Base-by-base conservation (phyloP, 2,888 invertebrate genomes). In the Heliconius ethilla region DNA sequence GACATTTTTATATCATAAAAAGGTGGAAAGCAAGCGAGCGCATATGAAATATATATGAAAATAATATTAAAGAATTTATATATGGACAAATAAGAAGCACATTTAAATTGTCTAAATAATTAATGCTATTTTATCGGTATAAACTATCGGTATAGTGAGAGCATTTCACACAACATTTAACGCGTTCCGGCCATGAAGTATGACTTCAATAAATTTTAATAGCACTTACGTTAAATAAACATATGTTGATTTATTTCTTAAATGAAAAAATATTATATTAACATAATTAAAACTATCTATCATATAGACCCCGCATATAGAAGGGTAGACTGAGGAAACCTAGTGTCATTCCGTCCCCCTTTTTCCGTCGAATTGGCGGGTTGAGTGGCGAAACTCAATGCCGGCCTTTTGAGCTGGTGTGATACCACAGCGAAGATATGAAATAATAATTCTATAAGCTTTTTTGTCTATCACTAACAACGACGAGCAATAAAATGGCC, bases 161-260 rank as follows among this genome's bases (percentile, higher is more conserved):
- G n/a, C 11, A 25, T 67, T 67, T 67, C 40, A 67, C 67, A 67
- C 67, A 25, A 25, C 67, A 67, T 67, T 67, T 40, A 67, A 67
- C 67, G n/a, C 67, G 67, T 67, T 40, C 40, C 67, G 40, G 40
- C 25, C 37, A 40, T n/a, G 13, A 67, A n/a, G n/a, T 9, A 18
- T n/a, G 25, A 25, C 15, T 67, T 40, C 67, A 40, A 67, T 67
- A 67, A n/a, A 40, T 13, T 37, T 67, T 40, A 11, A 67, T 67
- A 65, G 33, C 65, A 9, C 22, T 18, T 18, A 33, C 10, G 15
- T n/a, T n/a, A 67, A 67, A 67, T 67, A 67, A 40, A 15, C 13
- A 15, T n/a, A 40, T 25, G 5, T 37, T n/a, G 6, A 33, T 33
- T 33, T 11, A 63, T 63, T 62, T 62, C 11, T 62, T 11, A 62